A percentile compares a stretch with the other conserved stretches of the same genome.
Conservation (phyloP, 2,113 vertebrate genomes). For the Spheniscus mendiculus region DNA sequence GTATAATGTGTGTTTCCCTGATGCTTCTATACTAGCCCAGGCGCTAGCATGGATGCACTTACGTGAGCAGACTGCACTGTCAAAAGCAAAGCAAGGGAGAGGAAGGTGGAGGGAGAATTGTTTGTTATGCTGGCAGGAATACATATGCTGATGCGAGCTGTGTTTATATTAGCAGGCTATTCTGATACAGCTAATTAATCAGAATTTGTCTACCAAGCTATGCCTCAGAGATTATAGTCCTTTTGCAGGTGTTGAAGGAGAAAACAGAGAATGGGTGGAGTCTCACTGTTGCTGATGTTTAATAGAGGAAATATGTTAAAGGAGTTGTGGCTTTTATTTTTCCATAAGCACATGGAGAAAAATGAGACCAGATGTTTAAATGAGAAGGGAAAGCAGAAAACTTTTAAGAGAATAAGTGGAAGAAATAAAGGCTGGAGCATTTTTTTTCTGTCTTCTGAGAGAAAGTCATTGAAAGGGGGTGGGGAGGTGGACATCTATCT, state of each 20-base stretch:
- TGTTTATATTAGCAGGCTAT: background rate
- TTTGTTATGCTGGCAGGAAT: background rate
- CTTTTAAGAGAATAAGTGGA: background rate
- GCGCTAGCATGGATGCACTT: background rate
- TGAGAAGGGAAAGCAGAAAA: background rate
- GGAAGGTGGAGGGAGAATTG: background rate
- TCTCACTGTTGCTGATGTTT: background rate
- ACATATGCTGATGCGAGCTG: background rate
- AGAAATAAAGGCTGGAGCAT: background rate
- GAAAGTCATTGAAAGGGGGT: background rate
- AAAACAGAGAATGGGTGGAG: background rate
- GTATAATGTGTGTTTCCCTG: background rate
- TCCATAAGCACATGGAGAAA: background rate
- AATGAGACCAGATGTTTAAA: background rate
- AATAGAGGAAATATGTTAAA: background rate
- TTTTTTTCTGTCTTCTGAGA: background rate
- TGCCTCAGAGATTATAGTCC: background rate
- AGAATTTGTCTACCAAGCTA: background rate
- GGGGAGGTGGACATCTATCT: background rate
- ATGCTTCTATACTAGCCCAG: background rate
- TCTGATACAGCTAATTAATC: slow-evolving; percentile 15
- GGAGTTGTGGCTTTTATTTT: background rate
- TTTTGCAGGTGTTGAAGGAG: background rate
- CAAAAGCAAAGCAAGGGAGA: background rate
- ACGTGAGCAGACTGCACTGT: background rate